Conservation (phyloP, 1,140 invertebrate species). For the Drosophila nasuta region DNA sequence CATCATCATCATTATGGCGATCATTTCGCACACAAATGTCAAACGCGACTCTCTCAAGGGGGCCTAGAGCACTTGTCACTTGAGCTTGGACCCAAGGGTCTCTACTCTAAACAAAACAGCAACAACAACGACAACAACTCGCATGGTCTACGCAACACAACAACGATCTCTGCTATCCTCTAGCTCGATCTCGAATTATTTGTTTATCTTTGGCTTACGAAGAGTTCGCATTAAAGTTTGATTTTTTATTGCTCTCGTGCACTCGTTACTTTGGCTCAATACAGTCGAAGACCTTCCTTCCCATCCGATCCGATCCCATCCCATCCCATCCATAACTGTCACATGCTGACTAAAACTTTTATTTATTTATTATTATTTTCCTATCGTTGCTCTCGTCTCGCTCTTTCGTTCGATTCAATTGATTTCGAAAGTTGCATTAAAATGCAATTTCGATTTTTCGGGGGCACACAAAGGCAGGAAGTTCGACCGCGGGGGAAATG, state of each 20-base stretch:
- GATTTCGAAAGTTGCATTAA: conserved; percentile 83
- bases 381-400: conserved; percentile 11
- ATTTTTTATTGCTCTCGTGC: conserved; percentile 70
- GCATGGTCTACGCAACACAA: conserved; percentile 28
- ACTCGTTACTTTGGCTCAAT: conserved; percentile 69
- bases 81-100: conserved; percentile 73
- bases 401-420: conserved; percentile 47
- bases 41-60: conserved; percentile 37
- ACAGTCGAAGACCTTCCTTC: conserved; percentile 29
- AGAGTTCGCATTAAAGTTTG: conserved; percentile 68
- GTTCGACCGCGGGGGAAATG: conserved; percentile 34
- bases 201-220: conserved; percentile 64
- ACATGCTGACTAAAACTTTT: conserved; percentile 64
- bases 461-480: conserved; percentile 35
- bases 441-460: conserved; percentile 64
- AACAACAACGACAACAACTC: neutral
- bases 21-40: conserved; percentile 68
- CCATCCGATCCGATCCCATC: too few relatives aligned
- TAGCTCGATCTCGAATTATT: conserved; percentile 57
- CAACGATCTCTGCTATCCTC: neutral
- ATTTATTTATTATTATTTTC: conserved; percentile 63
- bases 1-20: conserved; percentile 33
- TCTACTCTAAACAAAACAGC: neutral
- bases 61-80: conserved; percentile 70
- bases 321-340: conserved; percentile 73